Conservation (phyloP, 2,888 invertebrate genomes). For the Linnaemya vulpina region DNA sequence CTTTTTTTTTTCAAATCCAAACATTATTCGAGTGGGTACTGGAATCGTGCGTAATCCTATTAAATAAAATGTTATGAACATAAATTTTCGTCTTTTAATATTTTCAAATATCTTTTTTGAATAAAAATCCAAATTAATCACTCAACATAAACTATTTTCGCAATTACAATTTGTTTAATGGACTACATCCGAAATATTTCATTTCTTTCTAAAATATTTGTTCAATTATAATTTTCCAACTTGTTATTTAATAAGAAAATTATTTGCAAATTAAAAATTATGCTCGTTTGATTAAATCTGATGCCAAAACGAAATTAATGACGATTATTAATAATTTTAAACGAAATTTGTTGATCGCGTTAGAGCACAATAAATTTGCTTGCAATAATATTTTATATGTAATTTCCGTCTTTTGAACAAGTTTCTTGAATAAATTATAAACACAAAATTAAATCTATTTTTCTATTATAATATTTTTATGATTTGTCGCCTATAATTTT, state of each 20-base stretch:
- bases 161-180: too few relatives aligned
- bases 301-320: background rate
- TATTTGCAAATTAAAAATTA: background rate
- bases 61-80: too few relatives aligned
- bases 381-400: background rate
- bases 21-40: too few relatives aligned
- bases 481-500: slow-evolving; percentile 30
- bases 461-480: slow-evolving; percentile 9
- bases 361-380: background rate
- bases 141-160: too few relatives aligned
- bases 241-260: background rate
- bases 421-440: background rate
- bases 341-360: background rate
- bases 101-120: too few relatives aligned
- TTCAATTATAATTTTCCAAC: background rate
- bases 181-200: too few relatives aligned
- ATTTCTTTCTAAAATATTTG: too few relatives aligned
- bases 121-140: too few relatives aligned
- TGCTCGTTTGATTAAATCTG: background rate
- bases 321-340: slow-evolving; percentile 13
- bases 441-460: background rate
- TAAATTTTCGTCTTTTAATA: too few relatives aligned
- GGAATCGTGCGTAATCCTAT: too few relatives aligned
- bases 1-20: too few relatives aligned
- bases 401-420: background rate